These are phyloP conservation scores for Xiphydria camelus DNA, from an alignment of 2,888 invertebrate genomes.

Conservation along the genomic window DNA sequence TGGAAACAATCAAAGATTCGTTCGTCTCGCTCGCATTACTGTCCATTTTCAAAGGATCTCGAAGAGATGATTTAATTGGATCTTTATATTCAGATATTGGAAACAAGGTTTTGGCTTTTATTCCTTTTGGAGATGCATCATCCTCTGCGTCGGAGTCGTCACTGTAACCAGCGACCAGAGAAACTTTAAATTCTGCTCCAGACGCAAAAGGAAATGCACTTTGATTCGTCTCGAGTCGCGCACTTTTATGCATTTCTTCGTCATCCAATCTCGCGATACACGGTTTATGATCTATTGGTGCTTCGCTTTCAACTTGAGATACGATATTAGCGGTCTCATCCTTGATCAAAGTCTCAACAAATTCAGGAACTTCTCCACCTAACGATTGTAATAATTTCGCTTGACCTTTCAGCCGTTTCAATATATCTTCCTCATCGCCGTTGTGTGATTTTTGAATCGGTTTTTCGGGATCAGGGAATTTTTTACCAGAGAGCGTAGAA, in stretches of 20 bases:
- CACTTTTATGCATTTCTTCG: neutral
- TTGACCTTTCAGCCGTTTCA: conserved; percentile 56
- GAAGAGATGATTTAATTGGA: conserved; percentile 7
- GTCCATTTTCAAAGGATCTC: no score
- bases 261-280: neutral
- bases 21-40: conserved; percentile 6
- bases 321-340: conserved; percentile 1
- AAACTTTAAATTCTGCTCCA: conserved; percentile 40
- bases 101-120: conserved; percentile 55
- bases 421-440: conserved; percentile 54
- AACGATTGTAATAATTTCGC: conserved; percentile 56
- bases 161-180: conserved; percentile 63
- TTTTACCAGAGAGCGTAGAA: neutral
- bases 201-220: neutral
- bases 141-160: conserved; percentile 61
- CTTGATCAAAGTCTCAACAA: conserved; percentile 34
- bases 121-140: conserved; percentile 33
- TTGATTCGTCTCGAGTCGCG: neutral
- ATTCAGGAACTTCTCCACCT: conserved; percentile 53
- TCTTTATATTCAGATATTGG: conserved; percentile 54
- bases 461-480: no score
- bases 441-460: no score
- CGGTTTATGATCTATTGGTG: no score
- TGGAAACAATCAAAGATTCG: no score
- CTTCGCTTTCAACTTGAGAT: neutral